phyloP scores from a whole-genome alignment of 2,888 invertebrate genomes.

The Scrobipalpa atriplicella region DNA sequence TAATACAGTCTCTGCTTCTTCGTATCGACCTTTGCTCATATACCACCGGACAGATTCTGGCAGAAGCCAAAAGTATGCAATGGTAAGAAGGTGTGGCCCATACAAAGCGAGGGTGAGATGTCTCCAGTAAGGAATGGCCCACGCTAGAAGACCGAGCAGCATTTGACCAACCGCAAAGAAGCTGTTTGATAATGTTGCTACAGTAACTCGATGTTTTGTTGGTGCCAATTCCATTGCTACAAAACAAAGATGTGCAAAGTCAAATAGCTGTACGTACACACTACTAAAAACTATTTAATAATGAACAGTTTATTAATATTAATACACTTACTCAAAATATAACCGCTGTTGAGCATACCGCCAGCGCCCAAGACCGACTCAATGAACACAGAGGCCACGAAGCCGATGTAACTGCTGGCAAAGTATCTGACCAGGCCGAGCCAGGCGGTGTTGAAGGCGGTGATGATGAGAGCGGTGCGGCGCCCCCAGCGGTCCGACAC shows the following conservation, averaged over 20 bases:
- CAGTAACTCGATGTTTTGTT: conserved; percentile 47
- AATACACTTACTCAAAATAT: conserved; percentile 76
- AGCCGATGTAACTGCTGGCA: conserved; percentile 85
- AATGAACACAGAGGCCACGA: conserved; percentile 85
- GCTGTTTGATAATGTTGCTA: neutral
- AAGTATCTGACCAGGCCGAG: conserved; percentile 83
- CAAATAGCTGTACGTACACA: neutral
- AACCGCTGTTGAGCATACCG: conserved; percentile 84
- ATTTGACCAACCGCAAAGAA: conserved; percentile 17
- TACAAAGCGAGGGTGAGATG: conserved; percentile 82
- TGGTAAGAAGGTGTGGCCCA: conserved; percentile 81
- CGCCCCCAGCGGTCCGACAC: conserved; percentile 88
- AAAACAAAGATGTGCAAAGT: conserved; percentile 29
- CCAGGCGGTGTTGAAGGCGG: conserved; percentile 81
- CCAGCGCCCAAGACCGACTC: conserved; percentile 86
- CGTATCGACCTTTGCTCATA: conserved; percentile 80
- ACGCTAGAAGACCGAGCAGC: conserved; percentile 64
- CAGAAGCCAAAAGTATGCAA: conserved; percentile 83
- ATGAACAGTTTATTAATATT: neutral
- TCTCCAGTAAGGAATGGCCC: conserved; percentile 84
- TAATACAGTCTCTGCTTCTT: conserved; percentile 71
- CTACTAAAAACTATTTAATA: neutral
- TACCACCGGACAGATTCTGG: conserved; percentile 87
- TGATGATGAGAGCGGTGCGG: conserved; percentile 79
- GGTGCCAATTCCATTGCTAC: conserved; percentile 80